Conservation (phyloP, 2,888 invertebrate genomes). For the Folsomia candida region DNA sequence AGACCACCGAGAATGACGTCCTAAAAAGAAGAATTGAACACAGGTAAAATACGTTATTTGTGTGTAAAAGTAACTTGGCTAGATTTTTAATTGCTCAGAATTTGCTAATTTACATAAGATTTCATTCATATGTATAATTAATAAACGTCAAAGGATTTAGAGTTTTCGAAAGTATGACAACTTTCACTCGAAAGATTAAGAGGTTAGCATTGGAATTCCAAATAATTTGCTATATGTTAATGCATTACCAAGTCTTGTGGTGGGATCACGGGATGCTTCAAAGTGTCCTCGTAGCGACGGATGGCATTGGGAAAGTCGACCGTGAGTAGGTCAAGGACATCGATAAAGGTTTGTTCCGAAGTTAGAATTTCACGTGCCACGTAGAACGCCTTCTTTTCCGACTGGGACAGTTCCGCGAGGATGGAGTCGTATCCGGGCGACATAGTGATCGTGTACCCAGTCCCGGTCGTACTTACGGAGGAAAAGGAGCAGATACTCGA, state of each 20-base stretch:
- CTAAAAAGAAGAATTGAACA: too few relatives aligned
- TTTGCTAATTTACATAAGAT: too few relatives aligned
- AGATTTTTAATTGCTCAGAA: too few relatives aligned
- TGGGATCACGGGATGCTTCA: conserved; percentile 55
- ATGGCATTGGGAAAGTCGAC: conserved; percentile 58
- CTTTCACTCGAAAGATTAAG: too few relatives aligned
- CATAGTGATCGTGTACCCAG: conserved; percentile 9
- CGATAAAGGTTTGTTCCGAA: conserved; percentile 60
- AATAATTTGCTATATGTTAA: too few relatives aligned
- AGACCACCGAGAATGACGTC: conserved; percentile 58
- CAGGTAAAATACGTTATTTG: too few relatives aligned
- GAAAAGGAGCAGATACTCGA: not conserved
- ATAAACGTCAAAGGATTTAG: too few relatives aligned
- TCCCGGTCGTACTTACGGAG: not conserved
- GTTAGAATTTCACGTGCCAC: conserved; percentile 60
- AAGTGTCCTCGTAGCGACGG: conserved; percentile 50
- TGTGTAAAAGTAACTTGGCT: too few relatives aligned
- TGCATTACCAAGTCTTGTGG: conserved; percentile 56
- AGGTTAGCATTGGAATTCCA: too few relatives aligned
- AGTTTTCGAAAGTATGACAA: too few relatives aligned
- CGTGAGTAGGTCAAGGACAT: conserved; percentile 59
- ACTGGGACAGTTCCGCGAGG: conserved; percentile 38
- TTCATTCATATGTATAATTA: too few relatives aligned
- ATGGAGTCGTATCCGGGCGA: conserved; percentile 42
- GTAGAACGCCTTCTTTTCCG: conserved; percentile 55